Evolutionary conservation across 2,888 invertebrate species (phyloP).

Genomic region (Eupithecia tripunctaria): DNA sequence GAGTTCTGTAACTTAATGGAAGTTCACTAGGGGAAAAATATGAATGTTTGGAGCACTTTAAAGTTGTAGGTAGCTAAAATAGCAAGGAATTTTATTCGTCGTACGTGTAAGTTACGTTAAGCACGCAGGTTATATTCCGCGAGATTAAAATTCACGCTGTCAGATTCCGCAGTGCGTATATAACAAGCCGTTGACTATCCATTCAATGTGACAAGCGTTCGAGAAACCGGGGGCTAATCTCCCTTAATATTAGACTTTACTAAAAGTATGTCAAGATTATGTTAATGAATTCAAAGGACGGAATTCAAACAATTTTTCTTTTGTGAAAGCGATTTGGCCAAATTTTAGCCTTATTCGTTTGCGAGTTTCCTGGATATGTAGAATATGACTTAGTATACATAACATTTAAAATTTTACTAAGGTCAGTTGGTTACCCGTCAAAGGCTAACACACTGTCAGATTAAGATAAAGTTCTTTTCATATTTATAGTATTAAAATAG

Average conservation of each 20-base stretch:
- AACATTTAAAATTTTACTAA: background rate
- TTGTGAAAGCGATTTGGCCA: background rate
- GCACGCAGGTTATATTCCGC: too few species aligned
- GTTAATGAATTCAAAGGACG: constrained; percentile 6
- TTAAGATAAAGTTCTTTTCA: background rate
- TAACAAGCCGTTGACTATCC: too few species aligned
- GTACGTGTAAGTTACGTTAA: too few species aligned
- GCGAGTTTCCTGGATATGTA: background rate
- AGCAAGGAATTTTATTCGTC: too few species aligned
- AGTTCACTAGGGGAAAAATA: too few species aligned
- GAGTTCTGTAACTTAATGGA: too few species aligned
- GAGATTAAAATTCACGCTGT: too few species aligned
- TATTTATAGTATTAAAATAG: background rate
- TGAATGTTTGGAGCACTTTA: too few species aligned
- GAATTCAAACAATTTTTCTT: background rate
- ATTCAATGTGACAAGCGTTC: too few species aligned
- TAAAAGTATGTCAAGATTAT: constrained; percentile 5
- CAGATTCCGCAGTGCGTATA: too few species aligned
- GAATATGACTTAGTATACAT: background rate
- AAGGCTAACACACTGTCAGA: background rate
- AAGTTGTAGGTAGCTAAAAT: too few species aligned
- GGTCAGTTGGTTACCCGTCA: background rate
- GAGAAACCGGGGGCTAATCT: too few species aligned
- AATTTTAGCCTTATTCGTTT: background rate
- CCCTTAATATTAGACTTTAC: constrained; percentile 20